Evolutionary conservation across 2,888 invertebrate genomes (phyloP), one percentile per base, ranked within the genome.

Genomic region (Standfussiana lucernea): DNA sequence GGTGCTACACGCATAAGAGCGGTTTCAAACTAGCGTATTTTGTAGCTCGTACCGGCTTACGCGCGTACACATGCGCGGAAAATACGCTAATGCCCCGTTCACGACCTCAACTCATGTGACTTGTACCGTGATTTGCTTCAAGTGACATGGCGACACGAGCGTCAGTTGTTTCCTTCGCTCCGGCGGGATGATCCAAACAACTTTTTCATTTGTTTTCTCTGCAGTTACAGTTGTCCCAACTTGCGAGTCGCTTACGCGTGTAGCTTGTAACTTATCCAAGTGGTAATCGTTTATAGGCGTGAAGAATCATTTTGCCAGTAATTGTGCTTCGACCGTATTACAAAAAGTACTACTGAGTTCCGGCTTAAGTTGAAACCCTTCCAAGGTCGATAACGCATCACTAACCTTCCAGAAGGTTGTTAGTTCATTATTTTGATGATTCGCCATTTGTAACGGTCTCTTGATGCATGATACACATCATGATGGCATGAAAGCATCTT

Each of bases 311-410:
- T 61, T 50, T 42, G 56, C 61, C 32, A 61, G 78, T 73, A 80
- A 86, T 74, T 79, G 61, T 64, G 70, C 42, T 45, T 61, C 24
- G 15, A 10, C 8, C 35, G 42, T 13, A 28, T 72, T 42, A 64
- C 24, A 79, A 84, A 72, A 69, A 68, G 47, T 81, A 72, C 65
- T 66, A 35, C 61, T 53, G 15, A 59, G 69, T 83, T 76, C 75
- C 74, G 72, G 47, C 28, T 74, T 61, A 71, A 80, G 76, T 85
- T 65, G 72, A 67, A 83, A 81, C 85, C 83, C 78, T 83, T 81
- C 75, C 72, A 87, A 87, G 85, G 85, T 37, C 59, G 66, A 72
- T 45, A 47, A 50, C 73, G 74, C 78, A 81, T 83, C 75, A 81
- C 59, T 76, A 62, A 83, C 73, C 78, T 74, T 70, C 10, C 1